Evolutionary conservation across 2,113 vertebrate species (phyloP).

Genomic region (Puntigrus tetrazona): DNA sequence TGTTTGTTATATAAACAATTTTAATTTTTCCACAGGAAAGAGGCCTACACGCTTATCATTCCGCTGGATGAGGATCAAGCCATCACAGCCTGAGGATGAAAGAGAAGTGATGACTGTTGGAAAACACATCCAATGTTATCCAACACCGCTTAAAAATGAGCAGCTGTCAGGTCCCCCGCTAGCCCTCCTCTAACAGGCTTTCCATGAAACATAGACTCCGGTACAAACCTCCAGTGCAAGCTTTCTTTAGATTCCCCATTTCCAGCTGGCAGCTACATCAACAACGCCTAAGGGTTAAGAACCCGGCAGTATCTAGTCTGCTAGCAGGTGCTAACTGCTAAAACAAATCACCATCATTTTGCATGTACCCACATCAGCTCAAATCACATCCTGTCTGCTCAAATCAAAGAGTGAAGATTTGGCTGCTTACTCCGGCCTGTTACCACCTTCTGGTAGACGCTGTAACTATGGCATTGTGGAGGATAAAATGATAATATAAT

Average conservation of each 20-base stretch:
- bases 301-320: background rate
- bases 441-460: background rate
- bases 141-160: slow-evolving; percentile 32
- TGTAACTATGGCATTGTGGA: background rate
- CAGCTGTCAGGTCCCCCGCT: background rate
- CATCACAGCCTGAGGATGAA: slow-evolving; percentile 13
- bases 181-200: slow-evolving; percentile 10
- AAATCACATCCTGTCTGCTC: background rate
- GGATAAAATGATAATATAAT: background rate
- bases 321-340: slow-evolving; percentile 34
- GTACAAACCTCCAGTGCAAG: background rate
- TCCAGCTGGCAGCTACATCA: background rate
- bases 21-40: background rate
- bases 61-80: slow-evolving; percentile 26
- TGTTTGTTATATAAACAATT: slow-evolving; percentile 13
- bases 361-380: slow-evolving; percentile 2
- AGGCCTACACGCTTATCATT: background rate
- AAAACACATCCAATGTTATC: slow-evolving; percentile 35
- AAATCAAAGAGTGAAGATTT: background rate
- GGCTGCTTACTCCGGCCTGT: background rate
- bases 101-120: slow-evolving; percentile 24
- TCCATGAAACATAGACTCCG: background rate
- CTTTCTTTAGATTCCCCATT: slow-evolving; percentile 1
- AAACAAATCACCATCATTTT: slow-evolving; percentile 35
- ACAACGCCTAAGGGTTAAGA: background rate